Conservation (phyloP, 2,888 invertebrate genomes). For the Drosophila kanekoi region DNA sequence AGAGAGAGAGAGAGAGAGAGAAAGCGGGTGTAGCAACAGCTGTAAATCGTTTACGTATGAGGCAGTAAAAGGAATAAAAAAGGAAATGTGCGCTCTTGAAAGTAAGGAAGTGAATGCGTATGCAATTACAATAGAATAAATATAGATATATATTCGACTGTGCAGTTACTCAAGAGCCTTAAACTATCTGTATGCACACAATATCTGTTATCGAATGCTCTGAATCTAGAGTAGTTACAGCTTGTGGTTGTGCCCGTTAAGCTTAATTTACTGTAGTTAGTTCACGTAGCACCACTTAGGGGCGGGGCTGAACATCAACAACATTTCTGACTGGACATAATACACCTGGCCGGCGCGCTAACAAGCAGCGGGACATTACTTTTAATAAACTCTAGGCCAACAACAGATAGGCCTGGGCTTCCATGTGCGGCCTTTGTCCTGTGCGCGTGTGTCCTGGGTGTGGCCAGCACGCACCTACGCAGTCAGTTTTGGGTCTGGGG, state of each 20-base stretch:
- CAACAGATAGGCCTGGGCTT: conserved; percentile 10
- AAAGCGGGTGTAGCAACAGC: neutral
- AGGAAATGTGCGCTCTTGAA: neutral
- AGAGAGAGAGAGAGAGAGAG: too few species aligned
- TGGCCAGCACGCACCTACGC: conserved; percentile 40
- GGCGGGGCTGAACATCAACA: conserved; percentile 19
- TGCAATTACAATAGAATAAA: too few species aligned
- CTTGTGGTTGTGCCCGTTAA: neutral
- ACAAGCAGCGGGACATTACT: conserved; percentile 67
- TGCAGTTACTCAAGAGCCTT: too few species aligned
- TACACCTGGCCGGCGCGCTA: conserved; percentile 38
- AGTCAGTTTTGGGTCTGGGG: neutral
- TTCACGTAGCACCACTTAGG: neutral
- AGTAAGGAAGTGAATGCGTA: neutral
- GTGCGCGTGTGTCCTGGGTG: conserved; percentile 28
- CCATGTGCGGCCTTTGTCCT: conserved; percentile 16
- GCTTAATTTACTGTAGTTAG: conserved; percentile 30
- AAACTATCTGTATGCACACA: neutral
- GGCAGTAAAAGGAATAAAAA: neutral
- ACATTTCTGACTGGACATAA: conserved; percentile 18
- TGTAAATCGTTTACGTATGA: neutral
- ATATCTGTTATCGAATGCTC: neutral
- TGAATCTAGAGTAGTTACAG: neutral
- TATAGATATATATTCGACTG: too few species aligned
- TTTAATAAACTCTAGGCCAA: conserved; percentile 64